Evolutionary conservation across 1,140 invertebrate genomes (phyloP), one percentile per base, ranked within the genome.

Genomic region (Drosophila albomicans): DNA sequence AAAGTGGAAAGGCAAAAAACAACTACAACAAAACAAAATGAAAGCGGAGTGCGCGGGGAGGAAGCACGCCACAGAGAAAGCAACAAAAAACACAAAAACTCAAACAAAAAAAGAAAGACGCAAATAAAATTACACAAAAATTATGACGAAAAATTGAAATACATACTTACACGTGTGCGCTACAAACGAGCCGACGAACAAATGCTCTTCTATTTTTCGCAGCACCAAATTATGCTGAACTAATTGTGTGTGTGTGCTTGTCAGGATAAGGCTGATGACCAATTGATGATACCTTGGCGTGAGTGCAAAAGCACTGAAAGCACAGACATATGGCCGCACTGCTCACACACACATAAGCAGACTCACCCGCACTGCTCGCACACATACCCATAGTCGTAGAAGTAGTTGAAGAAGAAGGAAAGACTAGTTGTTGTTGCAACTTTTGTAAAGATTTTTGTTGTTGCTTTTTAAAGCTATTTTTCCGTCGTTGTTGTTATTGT

Each of bases 41-140:
- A 10, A 41, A 41, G 38, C 11, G 2, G 38, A 11, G 38, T 3
- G 38, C 38, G 11, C 38, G 38, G 38, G 38, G 11, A 2, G 38
- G 38, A 11, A 41, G 20, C 38, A 8, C 38, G 11, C 11, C 5
- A 43, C 41, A 43, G 38, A 41, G 38, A 41, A 41, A 71, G 38
- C 41, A 43, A 43, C 41, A 41, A 41, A 41, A 41, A 43, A 7
- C 7, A 10, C 35, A 38, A 38, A 38, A 20, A 20, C 20, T 20
- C 20, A 20, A 20, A 20, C 20, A 20, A 7, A 38, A 38, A 38
- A 32, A 32, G 30, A 32, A 38, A 38, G 20, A 38, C n/a, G 41
- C 11, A 43, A 43, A 43, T 76, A 81, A 81, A 76, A 81, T 81
- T 80, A 80, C 72, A 70, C 72, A 70, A 80, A 66, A 80, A 73